Conservation (phyloP, 2,113 vertebrate species). For the Thomomys bottae region DNA sequence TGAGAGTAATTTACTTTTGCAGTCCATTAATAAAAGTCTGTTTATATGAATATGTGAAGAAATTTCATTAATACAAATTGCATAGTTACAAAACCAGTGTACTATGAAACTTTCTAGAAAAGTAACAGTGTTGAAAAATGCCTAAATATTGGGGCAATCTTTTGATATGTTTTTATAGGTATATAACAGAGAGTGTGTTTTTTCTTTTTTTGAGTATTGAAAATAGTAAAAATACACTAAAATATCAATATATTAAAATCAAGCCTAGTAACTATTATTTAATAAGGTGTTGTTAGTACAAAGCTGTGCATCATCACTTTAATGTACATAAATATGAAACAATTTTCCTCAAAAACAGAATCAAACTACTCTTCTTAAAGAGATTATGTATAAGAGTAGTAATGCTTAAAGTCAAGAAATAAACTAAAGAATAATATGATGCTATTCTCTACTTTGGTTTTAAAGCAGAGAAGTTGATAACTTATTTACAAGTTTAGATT, state of each 20-base stretch:
- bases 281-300: neutral
- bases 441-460: neutral
- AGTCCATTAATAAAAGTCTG: neutral
- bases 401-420: neutral
- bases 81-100: neutral
- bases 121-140: slow-evolving; percentile 9
- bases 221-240: too few species aligned
- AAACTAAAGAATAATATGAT: neutral
- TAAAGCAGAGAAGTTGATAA: neutral
- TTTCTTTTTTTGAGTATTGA: slow-evolving; percentile 6
- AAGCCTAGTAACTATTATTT: neutral
- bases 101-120: neutral
- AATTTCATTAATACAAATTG: neutral
- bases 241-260: slow-evolving; percentile 27
- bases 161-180: neutral
- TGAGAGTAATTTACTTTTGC: neutral
- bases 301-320: neutral
- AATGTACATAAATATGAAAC: slow-evolving; percentile 15
- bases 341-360: neutral
- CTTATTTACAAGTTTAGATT: neutral
- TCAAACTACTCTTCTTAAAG: neutral
- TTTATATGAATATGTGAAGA: neutral
- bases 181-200: neutral
- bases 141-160: neutral
- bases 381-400: neutral